Percentiles rank a stretch among this genome's conserved stretches.
These are phyloP conservation scores for Anthopleura sola DNA, from an alignment of 64 coral and sea anemone genomes.

Conservation along the genomic window DNA sequence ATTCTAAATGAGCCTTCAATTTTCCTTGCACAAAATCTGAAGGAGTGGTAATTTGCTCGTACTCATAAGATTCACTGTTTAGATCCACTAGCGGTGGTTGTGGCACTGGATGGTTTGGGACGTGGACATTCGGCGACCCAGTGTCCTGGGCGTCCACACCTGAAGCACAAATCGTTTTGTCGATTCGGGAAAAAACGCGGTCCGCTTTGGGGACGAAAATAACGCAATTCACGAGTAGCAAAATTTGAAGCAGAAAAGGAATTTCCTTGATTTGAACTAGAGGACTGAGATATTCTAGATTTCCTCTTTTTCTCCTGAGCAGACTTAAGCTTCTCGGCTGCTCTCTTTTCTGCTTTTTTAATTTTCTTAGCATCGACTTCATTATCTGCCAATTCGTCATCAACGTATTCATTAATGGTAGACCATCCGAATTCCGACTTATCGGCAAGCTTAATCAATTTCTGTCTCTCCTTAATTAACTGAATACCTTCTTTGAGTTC, in stretches of 20 bases:
- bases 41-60: not conserved
- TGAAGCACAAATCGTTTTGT: not conserved
- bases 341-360: constrained; percentile 30
- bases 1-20: constrained; percentile 1
- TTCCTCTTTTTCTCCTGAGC: constrained; percentile 8
- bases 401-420: constrained; percentile 37
- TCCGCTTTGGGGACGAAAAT: constrained; percentile 26
- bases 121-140: not conserved
- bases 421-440: constrained; percentile 28
- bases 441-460: constrained; percentile 39
- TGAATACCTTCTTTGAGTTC: constrained; percentile 16
- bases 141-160: constrained; percentile 8
- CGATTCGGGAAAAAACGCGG: not conserved
- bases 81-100: not conserved
- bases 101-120: not conserved
- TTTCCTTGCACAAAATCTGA: constrained; percentile 33
- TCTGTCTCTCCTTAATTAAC: constrained; percentile 28
- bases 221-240: not conserved
- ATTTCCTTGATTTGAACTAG: not conserved
- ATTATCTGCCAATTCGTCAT: constrained; percentile 39
- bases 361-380: constrained; percentile 29
- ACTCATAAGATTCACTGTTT: constrained; percentile 19
- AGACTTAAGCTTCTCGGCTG: not conserved
- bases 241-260: not conserved
- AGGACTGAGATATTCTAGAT: not conserved